A percentile compares a stretch with the other conserved stretches of the same genome.
phyloP scores from a whole-genome alignment of 2,888 invertebrate species.

The Neoaliturus tenellus region DNA sequence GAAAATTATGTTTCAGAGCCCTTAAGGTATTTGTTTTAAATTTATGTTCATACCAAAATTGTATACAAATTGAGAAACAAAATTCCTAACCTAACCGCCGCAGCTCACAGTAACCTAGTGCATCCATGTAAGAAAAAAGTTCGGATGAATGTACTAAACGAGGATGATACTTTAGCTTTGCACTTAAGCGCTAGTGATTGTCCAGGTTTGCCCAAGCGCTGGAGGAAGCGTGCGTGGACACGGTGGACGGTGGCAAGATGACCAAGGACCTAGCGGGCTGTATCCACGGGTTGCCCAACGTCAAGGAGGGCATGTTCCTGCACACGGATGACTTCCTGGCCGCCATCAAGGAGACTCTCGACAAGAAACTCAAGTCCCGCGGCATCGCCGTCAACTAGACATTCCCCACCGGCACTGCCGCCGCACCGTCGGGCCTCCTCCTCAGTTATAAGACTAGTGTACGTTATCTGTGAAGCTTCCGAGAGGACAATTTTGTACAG shows the following conservation, averaged over 20 bases:
- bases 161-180: too few species aligned
- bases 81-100: too few species aligned
- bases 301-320: conserved; percentile 88
- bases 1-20: too few species aligned
- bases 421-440: not conserved
- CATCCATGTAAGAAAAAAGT: too few species aligned
- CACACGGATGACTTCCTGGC: conserved; percentile 91
- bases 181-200: too few species aligned
- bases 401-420: not conserved
- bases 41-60: too few species aligned
- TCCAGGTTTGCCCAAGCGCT: conserved; percentile 80
- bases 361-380: conserved; percentile 71
- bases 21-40: too few species aligned
- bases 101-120: too few species aligned
- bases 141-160: too few species aligned
- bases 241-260: conserved; percentile 89
- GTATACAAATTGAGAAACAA: too few species aligned
- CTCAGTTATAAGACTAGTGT: not conserved
- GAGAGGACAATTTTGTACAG: too few species aligned
- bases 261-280: conserved; percentile 93
- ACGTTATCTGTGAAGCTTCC: too few species aligned
- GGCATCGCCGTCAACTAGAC: conserved; percentile 25
- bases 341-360: conserved; percentile 85
- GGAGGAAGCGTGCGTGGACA: conserved; percentile 90
- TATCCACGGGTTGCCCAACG: conserved; percentile 88